phyloP scores from a whole-genome alignment of 2,113 vertebrate genomes.

The Poecile atricapillus region DNA sequence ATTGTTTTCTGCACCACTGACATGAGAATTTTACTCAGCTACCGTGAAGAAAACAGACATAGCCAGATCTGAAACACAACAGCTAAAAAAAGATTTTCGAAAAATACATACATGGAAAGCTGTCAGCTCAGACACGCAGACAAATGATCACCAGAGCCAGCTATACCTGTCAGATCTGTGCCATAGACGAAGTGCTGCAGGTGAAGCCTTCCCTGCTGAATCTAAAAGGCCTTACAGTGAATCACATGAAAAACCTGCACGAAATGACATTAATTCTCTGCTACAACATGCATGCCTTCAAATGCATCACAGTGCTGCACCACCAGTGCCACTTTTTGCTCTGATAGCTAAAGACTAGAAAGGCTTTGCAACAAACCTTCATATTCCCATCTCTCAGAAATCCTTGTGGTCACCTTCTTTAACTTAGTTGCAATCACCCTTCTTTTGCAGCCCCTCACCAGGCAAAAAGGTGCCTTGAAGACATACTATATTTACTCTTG shows the following conservation, averaged over 20 bases:
- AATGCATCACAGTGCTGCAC: background rate
- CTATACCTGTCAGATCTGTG: rapidly evolving
- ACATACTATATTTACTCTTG: background rate
- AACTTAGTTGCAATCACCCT: background rate
- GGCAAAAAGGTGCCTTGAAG: background rate
- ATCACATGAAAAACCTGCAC: background rate
- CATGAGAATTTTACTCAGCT: background rate
- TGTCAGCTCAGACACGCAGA: background rate
- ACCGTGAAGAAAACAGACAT: background rate
- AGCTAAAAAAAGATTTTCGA: background rate
- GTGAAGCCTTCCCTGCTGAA: background rate
- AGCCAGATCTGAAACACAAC: background rate
- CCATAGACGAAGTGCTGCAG: rapidly evolving
- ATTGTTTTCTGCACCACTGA: background rate
- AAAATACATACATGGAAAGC: background rate
- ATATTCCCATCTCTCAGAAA: background rate
- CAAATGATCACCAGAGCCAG: background rate
- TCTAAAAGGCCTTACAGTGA: background rate
- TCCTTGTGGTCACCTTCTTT: rapidly evolving
- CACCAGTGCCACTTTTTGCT: background rate
- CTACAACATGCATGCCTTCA: background rate
- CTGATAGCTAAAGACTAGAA: background rate
- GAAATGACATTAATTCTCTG: background rate
- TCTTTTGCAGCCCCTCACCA: background rate
- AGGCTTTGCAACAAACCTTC: background rate